Base-by-base conservation (phyloP, 2,888 invertebrate species). In the Azorinus chamasolen region DNA sequence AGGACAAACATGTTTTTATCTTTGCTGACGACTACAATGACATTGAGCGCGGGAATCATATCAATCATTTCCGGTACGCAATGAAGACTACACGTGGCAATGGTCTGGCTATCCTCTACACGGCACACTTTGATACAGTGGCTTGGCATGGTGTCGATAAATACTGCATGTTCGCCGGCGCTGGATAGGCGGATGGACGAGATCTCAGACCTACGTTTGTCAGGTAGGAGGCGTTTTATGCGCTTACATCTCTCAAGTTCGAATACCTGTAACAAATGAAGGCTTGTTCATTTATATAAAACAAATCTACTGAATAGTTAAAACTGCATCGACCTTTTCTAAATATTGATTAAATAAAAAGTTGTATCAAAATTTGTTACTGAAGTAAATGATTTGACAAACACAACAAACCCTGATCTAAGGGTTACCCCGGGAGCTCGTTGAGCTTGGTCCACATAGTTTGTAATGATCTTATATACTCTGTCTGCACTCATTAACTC, bases 71-170 rank as follows among this genome's bases (percentile, higher is more conserved):
- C 75, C 32, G 83, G 83, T n/a, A 80, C 57, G 18, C 63, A 50
- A 51, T 83, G 83, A 1, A 83, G 73, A 32, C 65, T 59, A 37
- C 66, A 70, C 1, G 55, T 54, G 8, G 80, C 55, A 2, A 78
- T 59, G 10, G 78, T 51, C 50, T 71, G 69, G 27, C 72, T 71
- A 37, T 78, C 76, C 18, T 39, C 45, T 3, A 83, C 53, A 22
- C 78, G 65, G 39, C 83, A 83, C 0, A 83, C 80, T 43, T 83
- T 83, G 10, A 83, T 51, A 46, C 80, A 79, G 5, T 76, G 69
- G 1, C 50, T 50, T 24, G 77, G 78, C 0, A 55, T 20, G 1
- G 54, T 70, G 53, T 83, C 83, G 3, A 80, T 71, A 45, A 74
- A 83, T 0, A 83, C 73, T 14, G 74, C 80, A 39, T 80, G 78